Conservation (phyloP, 2,797 vertebrate genomes). For the Echeneis naucrates region DNA sequence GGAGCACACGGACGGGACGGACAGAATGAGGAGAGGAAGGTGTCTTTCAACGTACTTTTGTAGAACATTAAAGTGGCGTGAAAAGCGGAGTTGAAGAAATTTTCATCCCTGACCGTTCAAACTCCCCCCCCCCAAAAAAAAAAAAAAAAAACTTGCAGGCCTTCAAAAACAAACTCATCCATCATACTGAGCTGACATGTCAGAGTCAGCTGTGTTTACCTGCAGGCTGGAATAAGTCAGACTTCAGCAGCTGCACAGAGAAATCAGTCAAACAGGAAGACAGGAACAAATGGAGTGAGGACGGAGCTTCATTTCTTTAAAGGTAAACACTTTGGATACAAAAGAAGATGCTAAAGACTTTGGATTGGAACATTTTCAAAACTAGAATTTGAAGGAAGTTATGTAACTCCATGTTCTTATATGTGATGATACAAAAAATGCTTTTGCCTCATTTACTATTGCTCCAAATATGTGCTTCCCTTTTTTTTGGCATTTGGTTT, state of each 20-base stretch:
- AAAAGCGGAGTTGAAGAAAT: background rate
- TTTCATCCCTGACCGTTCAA: background rate
- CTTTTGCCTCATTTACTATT: too few relatives aligned
- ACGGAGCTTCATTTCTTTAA: background rate
- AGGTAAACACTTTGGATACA: background rate
- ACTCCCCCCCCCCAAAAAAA: too few relatives aligned
- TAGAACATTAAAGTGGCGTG: too few relatives aligned
- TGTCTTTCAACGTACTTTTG: background rate
- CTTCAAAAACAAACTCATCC: slow-evolving; percentile 20
- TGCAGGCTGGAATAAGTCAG: slow-evolving; percentile 29
- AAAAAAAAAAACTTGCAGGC: background rate
- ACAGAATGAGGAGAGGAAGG: background rate
- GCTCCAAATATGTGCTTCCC: background rate
- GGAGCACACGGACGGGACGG: too few relatives aligned
- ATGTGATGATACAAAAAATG: background rate
- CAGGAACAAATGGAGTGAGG: background rate
- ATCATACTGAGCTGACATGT: slow-evolving; percentile 18
- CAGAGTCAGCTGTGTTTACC: slow-evolving; percentile 35
- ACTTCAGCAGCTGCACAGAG: slow-evolving; percentile 12
- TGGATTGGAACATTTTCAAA: background rate
- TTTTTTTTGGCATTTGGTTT: background rate
- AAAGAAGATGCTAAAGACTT: background rate
- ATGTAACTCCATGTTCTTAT: background rate
- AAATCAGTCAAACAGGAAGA: slow-evolving; percentile 7
- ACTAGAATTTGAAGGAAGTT: background rate